Base-by-base conservation (phyloP, 2,797 vertebrate species). In the Hoplostethus atlanticus region DNA sequence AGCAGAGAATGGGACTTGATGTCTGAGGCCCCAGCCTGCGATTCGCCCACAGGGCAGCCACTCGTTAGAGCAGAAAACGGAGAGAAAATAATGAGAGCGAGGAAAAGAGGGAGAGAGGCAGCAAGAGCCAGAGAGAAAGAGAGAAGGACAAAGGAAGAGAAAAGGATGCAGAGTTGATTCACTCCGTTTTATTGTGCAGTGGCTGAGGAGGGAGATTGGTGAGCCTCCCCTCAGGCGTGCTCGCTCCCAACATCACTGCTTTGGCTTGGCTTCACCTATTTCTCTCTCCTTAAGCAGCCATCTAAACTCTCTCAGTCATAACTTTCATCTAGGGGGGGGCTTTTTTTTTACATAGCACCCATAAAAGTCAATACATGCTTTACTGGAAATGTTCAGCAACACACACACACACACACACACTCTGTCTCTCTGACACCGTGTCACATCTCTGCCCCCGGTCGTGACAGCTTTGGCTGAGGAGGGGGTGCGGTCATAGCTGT, bases 1-100 rank as follows among this genome's bases (percentile, higher is more conserved):
- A 84, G 77, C 61, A 2, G 74, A 57, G 76, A 92, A 92, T 91
- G 80, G 85, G 81, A 88, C 83, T 90, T 91, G 91, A 93, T 92
- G 91, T 92, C 80, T 91, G 81, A 91, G 71, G 83, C 76, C 77
- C 64, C 71, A 73, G 85, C 71, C 73, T 86, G 84, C 59, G 57
- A 93, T 90, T 91, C 58, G 64, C 87, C 92, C 89, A 86, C 50
- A 6, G 89, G 93, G 87, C 68, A 85, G 85, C 80, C 79, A 76
- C 81, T 91, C 87, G 77, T 90, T 90, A 87, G 79, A 83, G 79
- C 74, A 79, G 83, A 83, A 85, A 84, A 82, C 8, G 54, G 79
- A 86, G 88, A 63, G 68, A 74, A 73, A 79, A 77, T 68, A 83
- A 83, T 36, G 21, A 84, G 79, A 63, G 62, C 80, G 59, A 52